These are phyloP conservation scores for Microplitis deprimator DNA, from an alignment of 2,888 invertebrate species.

Conservation along the genomic window DNA sequence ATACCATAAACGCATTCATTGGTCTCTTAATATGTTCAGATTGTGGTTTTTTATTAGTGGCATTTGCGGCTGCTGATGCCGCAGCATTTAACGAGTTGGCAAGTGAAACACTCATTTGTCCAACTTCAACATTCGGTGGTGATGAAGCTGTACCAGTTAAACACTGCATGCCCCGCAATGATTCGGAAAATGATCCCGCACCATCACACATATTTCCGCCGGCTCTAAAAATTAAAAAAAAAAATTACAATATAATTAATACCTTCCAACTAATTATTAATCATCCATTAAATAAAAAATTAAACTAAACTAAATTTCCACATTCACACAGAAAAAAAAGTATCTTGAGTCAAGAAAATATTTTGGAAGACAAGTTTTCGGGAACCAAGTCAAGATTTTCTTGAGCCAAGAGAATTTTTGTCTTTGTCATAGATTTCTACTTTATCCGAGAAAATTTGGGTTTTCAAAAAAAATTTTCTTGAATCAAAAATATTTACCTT, in stretches of 20 bases:
- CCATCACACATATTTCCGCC: conserved; percentile 83
- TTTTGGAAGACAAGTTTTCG: no score
- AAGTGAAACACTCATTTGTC: conserved; percentile 68
- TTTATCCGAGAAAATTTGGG: no score
- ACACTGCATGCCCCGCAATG: conserved; percentile 77
- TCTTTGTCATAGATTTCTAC: no score
- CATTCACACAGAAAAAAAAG: no score
- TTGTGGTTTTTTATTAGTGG: conserved; percentile 76
- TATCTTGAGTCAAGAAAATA: no score
- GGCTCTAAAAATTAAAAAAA: conserved; percentile 74
- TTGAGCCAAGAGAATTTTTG: no score
- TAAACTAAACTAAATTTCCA: conserved; percentile 46
- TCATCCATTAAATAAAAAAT: conserved; percentile 46
- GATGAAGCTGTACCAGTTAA: conserved; percentile 72
- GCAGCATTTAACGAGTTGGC: conserved; percentile 63
- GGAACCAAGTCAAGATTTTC: no score
- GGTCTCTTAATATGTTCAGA: conserved; percentile 95
- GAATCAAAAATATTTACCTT: no score
- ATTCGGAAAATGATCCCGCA: conserved; percentile 75
- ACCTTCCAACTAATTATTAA: not conserved
- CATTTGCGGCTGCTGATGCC: conserved; percentile 66
- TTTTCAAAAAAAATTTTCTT: no score
- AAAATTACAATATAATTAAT: not conserved
- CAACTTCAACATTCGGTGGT: conserved; percentile 74
- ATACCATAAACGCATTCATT: conserved; percentile 99